Evolutionary conservation across 2,888 invertebrate species (phyloP).

Genomic region (Idaea straminata): DNA sequence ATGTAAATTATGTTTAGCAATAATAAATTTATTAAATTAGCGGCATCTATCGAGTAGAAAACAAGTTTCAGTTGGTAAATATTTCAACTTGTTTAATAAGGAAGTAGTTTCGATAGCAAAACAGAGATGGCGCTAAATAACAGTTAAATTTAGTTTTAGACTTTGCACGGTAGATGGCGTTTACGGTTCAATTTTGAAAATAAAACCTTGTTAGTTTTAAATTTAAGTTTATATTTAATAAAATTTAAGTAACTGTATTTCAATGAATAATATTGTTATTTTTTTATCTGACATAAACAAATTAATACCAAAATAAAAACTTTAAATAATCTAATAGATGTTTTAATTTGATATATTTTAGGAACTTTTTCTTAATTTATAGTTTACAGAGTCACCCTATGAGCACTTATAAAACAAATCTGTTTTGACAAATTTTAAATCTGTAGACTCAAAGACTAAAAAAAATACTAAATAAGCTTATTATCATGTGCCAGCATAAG

Average conservation of each 20-base stretch:
- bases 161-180: constrained; percentile 19
- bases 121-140: background rate
- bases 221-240: background rate
- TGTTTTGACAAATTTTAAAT: too few species aligned
- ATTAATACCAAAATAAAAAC: too few species aligned
- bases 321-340: too few species aligned
- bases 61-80: background rate
- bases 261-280: background rate
- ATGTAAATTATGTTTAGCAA: too few species aligned
- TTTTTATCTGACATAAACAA: too few species aligned
- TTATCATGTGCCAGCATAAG: background rate
- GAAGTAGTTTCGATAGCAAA: background rate
- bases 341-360: too few species aligned
- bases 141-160: constrained; percentile 8
- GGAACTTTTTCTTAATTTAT: too few species aligned
- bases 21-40: background rate
- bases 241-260: background rate
- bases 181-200: background rate
- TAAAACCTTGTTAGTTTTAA: background rate
- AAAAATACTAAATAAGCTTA: background rate
- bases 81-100: background rate
- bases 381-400: too few species aligned
- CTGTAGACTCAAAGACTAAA: background rate
- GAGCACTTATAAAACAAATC: too few species aligned
- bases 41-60: constrained; percentile 5